These are phyloP conservation scores for Dermochelys coriacea DNA, from an alignment of 2,797 vertebrate species.

Conservation along the genomic window DNA sequence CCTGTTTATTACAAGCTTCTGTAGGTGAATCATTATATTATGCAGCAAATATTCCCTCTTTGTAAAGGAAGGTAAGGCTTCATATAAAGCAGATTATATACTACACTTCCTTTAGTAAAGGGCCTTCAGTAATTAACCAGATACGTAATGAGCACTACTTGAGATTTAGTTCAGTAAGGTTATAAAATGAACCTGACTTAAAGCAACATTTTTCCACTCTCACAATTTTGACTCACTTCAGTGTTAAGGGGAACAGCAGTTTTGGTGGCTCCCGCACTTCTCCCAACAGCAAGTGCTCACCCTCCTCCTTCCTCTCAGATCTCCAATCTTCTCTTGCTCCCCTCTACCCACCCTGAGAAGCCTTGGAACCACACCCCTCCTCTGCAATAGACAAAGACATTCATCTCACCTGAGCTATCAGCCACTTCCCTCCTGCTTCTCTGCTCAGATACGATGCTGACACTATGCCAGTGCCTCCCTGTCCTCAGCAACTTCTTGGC, in stretches of 20 bases:
- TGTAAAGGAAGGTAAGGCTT: background rate
- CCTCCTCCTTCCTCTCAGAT: background rate
- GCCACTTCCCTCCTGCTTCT: background rate
- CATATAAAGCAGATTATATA: background rate
- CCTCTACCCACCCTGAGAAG: background rate
- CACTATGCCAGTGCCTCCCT: background rate
- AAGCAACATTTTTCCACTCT: background rate
- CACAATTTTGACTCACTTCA: background rate
- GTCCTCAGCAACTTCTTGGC: background rate
- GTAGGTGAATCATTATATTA: background rate
- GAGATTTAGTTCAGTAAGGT: background rate
- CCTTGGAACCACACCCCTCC: background rate
- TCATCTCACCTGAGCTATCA: background rate
- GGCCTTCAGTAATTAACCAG: conserved; percentile 6
- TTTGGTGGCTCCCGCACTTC: background rate
- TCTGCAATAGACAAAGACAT: background rate
- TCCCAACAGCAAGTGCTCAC: background rate
- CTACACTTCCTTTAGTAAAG: background rate
- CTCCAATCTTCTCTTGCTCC: background rate
- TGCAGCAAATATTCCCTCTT: background rate
- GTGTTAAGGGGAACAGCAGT: fast-evolving
- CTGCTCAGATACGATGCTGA: background rate
- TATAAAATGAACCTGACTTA: fast-evolving
- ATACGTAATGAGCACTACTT: background rate
- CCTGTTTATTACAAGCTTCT: background rate